Evolutionary conservation across 2,888 invertebrate genomes (phyloP).

Genomic region (Coronaproctus castanopsis): DNA sequence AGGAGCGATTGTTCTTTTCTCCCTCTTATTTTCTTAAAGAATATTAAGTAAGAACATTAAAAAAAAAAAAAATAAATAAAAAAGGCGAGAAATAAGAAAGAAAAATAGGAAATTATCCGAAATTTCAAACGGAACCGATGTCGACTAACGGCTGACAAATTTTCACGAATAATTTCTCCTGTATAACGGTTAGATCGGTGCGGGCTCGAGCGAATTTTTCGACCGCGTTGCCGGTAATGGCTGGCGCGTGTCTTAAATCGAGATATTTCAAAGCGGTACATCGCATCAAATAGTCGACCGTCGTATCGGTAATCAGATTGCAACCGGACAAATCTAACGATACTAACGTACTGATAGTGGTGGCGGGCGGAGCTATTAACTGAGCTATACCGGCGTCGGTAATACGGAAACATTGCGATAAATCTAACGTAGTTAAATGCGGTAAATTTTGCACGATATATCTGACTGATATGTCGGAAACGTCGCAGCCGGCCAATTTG

Average conservation of each 20-base stretch:
- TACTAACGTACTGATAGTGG: constrained; percentile 38
- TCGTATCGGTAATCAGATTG: constrained; percentile 56
- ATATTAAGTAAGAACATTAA: not conserved
- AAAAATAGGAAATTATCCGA: not conserved
- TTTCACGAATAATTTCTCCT: constrained; percentile 16
- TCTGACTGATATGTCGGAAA: constrained; percentile 68
- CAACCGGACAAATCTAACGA: constrained; percentile 65
- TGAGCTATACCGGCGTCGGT: constrained; percentile 81
- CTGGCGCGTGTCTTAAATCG: constrained; percentile 58
- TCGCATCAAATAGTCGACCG: constrained; percentile 57
- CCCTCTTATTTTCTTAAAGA: too few species aligned
- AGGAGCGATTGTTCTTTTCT: too few species aligned
- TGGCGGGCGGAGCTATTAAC: constrained; percentile 51
- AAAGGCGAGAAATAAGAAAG: not conserved
- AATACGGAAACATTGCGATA: constrained; percentile 67
- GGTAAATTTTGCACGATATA: constrained; percentile 57
- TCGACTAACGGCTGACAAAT: not conserved
- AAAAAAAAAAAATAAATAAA: not conserved
- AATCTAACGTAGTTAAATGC: constrained; percentile 49
- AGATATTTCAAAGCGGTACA: constrained; percentile 41
- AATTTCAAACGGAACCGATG: not conserved
- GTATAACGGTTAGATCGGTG: constrained; percentile 12
- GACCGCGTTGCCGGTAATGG: constrained; percentile 59
- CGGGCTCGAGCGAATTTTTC: constrained; percentile 45
- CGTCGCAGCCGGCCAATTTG: constrained; percentile 65